Evolutionary conservation across 2,888 invertebrate genomes (phyloP).

Genomic region (Lasioglossum leucozonium): DNA sequence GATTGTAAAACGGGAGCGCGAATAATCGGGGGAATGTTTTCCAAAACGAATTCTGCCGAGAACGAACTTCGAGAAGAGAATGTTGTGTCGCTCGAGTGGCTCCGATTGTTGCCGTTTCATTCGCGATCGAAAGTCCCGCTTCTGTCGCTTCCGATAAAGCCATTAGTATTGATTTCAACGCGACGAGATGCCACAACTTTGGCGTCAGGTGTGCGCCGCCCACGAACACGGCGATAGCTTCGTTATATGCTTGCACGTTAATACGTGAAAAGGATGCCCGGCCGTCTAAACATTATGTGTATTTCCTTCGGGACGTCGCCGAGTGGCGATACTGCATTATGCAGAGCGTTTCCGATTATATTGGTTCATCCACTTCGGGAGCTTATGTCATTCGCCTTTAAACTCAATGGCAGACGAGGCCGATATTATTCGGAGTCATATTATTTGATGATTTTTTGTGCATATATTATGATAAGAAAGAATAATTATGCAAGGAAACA

Average conservation of each 20-base stretch:
- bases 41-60: not conserved
- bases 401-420: not conserved
- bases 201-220: conserved; percentile 6
- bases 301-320: conserved; percentile 14
- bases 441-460: no score
- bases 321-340: conserved; percentile 22
- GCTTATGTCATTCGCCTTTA: not conserved
- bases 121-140: not conserved
- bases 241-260: conserved; percentile 19
- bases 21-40: not conserved
- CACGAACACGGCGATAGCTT: conserved; percentile 11
- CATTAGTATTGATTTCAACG: conserved; percentile 14
- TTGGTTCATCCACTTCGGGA: conserved; percentile 13
- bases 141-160: not conserved
- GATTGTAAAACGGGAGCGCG: not conserved
- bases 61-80: not conserved
- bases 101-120: not conserved
- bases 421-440: not conserved
- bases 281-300: conserved; percentile 10
- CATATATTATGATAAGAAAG: no score
- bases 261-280: conserved; percentile 1
- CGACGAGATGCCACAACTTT: not conserved
- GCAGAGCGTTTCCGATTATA: conserved; percentile 14
- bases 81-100: not conserved
- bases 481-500: no score